Evolutionary conservation across 2,797 vertebrate genomes (phyloP).

Genomic region (Chiroxiphia lanceolata): DNA sequence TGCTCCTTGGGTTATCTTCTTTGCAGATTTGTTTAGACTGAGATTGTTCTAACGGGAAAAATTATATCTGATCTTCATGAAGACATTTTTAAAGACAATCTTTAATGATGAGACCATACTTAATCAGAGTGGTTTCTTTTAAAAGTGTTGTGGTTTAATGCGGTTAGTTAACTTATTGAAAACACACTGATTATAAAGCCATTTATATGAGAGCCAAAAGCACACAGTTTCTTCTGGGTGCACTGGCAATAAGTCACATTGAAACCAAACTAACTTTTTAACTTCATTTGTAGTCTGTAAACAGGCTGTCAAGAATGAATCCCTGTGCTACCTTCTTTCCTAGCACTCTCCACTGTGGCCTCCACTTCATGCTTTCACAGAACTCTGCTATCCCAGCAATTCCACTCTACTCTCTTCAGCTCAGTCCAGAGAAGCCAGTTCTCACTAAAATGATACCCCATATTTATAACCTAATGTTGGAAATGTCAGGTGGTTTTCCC

Average conservation of each 20-base stretch:
- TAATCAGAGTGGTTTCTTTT: not conserved
- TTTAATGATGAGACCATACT: not conserved
- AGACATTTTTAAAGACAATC: not conserved
- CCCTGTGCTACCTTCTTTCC: not conserved
- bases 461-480: not conserved
- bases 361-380: not conserved
- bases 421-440: not conserved
- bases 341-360: not conserved
- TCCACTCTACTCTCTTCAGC: not conserved
- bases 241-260: not conserved
- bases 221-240: not conserved
- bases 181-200: not conserved
- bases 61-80: not conserved
- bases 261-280: not conserved
- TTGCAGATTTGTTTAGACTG: not conserved
- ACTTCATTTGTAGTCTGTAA: not conserved
- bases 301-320: not conserved
- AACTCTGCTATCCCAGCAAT: not conserved
- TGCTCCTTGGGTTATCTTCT: not conserved
- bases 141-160: not conserved
- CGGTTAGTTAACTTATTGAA: not conserved
- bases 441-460: not conserved
- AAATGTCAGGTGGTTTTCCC: constrained; percentile 20
- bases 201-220: not conserved
- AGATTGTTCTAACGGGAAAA: not conserved